Evolutionary conservation across 2,797 vertebrate genomes (phyloP).

Genomic region (Apogon hyalosoma): DNA sequence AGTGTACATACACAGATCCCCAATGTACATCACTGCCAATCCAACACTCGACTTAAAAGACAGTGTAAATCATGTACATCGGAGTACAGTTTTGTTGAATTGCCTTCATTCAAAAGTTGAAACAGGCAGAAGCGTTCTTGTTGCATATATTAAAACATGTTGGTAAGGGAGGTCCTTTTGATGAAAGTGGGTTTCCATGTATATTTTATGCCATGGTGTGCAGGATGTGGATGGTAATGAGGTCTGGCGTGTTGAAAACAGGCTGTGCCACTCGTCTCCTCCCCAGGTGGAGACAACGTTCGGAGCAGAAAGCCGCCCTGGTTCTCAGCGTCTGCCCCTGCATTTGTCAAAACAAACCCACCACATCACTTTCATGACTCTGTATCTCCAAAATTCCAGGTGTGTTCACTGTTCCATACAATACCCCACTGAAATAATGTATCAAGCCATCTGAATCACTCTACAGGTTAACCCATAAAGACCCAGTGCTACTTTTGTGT

Average conservation of each 20-base stretch:
- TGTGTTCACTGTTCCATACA: slow-evolving; percentile 13
- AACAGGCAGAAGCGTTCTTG: slow-evolving; percentile 46
- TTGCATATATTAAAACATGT: slow-evolving; percentile 69
- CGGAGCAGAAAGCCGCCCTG: slow-evolving; percentile 50
- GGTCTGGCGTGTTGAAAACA: slow-evolving; percentile 79
- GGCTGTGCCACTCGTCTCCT: slow-evolving; percentile 70
- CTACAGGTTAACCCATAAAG: too few relatives aligned
- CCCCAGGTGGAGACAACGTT: slow-evolving; percentile 69
- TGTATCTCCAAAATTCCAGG: slow-evolving; percentile 13
- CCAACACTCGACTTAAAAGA: slow-evolving; percentile 27
- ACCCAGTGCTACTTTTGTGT: too few relatives aligned
- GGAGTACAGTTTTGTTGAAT: slow-evolving; percentile 36
- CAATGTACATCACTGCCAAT: slow-evolving; percentile 9
- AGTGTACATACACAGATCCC: slow-evolving; percentile 20
- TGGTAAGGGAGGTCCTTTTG: slow-evolving; percentile 68
- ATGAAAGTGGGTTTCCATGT: slow-evolving; percentile 83
- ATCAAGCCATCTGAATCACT: too few relatives aligned
- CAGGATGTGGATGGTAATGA: slow-evolving; percentile 80
- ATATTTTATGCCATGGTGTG: slow-evolving; percentile 83
- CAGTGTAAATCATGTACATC: slow-evolving; percentile 38
- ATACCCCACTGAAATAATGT: slow-evolving; percentile 1
- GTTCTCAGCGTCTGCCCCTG: slow-evolving; percentile 51
- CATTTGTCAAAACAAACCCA: slow-evolving; percentile 63
- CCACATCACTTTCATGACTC: slow-evolving; percentile 29
- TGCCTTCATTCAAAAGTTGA: slow-evolving; percentile 53